Base-by-base conservation (phyloP, 2,888 invertebrate genomes). In the Phortica okadai region DNA sequence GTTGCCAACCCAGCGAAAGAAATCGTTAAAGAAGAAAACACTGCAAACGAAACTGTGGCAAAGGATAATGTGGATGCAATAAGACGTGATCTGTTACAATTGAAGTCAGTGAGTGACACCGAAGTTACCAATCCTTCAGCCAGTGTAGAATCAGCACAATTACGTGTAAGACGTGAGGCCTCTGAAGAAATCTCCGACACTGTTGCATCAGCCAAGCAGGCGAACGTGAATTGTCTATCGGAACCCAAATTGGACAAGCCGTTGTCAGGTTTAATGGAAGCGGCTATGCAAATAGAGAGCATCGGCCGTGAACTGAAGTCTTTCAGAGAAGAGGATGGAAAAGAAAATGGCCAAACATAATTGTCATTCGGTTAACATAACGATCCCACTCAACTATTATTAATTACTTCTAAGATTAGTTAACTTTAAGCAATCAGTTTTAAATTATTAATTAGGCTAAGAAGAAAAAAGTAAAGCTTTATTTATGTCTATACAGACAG, bases 221-320 rank as follows among this genome's bases (percentile, higher is more conserved):
- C 33, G 33, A 33, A 33, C 4, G 33, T 33, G 2, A 33, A 33
- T 79, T 91, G 90, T 78, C 83, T 88, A 1, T 83, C 82, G 3
- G 81, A 88, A 14, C 84, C 87, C 3, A 85, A 90, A 58, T 76
- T 85, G 0, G 79, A 87, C 5, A 77, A 79, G 2, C 72, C 85
- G 6, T 10, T 84, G 11, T 75, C 76, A 1, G 70, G 72, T 25
- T 76, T 66, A 1, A 77, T 79, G 11, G 73, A 75, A 0, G 64
- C 87, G 4, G 83, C 81, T 33, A 74, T 82, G 11, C 86, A 90
- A 78, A 73, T 87, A 10, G 87, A 89, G 78, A 87, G 84, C 14
- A 83, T 89, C 69, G 90, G 91, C 21, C 88, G 91, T 33, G 90
- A 91, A 78, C 83, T 91, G 42, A 91, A 91, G 77, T 89, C 89